These are phyloP conservation scores for Collichthys lucidus DNA, from an alignment of 2,113 vertebrate genomes.

Conservation along the genomic window DNA sequence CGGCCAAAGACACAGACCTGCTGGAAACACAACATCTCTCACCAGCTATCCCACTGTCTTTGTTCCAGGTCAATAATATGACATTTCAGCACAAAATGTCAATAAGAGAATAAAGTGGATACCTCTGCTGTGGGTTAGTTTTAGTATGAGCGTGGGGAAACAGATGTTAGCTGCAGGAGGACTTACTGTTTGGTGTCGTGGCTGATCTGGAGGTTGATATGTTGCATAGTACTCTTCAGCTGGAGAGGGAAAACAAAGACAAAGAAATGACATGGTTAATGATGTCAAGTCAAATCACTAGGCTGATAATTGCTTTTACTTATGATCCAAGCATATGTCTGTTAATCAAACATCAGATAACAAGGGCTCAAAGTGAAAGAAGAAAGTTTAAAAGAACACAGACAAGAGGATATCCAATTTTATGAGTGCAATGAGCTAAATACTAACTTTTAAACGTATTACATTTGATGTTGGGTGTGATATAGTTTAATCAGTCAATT, in stretches of 20 bases:
- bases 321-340: no score
- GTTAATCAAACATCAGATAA: not conserved
- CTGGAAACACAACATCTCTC: not conserved
- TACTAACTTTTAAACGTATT: not conserved
- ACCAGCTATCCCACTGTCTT: not conserved
- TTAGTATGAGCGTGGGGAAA: not conserved
- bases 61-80: conserved; percentile 23
- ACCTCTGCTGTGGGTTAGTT: conserved; percentile 7
- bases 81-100: conserved; percentile 25
- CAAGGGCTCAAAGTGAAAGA: not conserved
- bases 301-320: not conserved
- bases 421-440: not conserved
- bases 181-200: conserved; percentile 88
- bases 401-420: not conserved
- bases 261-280: not conserved
- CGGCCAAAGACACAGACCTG: not conserved
- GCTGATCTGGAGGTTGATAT: conserved; percentile 78
- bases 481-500: not conserved
- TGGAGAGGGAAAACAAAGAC: conserved; percentile 66
- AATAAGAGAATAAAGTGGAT: conserved; percentile 5
- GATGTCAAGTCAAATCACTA: not conserved
- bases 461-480: not conserved
- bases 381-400: not conserved
- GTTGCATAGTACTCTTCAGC: conserved; percentile 87
- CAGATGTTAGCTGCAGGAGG: not conserved